Evolutionary conservation across 2,888 invertebrate genomes (phyloP).

Genomic region (Lepidochitona cinerea): DNA sequence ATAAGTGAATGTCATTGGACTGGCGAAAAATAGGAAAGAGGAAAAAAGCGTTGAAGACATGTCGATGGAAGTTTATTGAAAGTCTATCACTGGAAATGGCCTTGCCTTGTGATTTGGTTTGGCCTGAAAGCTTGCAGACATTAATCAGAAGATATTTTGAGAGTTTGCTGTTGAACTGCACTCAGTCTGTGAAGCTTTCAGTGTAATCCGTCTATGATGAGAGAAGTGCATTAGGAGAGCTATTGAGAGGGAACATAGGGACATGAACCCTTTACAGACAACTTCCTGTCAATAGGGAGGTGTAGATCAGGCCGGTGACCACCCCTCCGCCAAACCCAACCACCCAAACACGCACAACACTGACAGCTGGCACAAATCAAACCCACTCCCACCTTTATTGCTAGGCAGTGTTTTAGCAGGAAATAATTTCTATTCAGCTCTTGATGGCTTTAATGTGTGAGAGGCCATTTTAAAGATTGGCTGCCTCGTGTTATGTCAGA

Average conservation of each 20-base stretch:
- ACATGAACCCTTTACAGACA: background rate
- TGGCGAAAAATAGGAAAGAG: background rate
- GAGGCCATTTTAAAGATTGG: constrained; percentile 6
- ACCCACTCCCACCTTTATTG: background rate
- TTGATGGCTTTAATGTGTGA: constrained; percentile 4
- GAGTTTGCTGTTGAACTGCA: background rate
- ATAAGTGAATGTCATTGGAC: background rate
- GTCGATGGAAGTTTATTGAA: constrained; percentile 3
- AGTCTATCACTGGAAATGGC: background rate
- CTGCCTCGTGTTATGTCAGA: constrained; percentile 6
- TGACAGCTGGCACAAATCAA: constrained; percentile 7
- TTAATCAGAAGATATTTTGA: constrained; percentile 2
- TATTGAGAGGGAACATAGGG: background rate
- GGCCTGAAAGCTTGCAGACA: background rate
- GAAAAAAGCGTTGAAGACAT: background rate
- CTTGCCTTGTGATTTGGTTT: background rate
- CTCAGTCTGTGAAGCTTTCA: background rate
- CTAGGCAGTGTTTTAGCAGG: constrained; percentile 3
- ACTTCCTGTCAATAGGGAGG: background rate
- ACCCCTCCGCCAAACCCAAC: background rate
- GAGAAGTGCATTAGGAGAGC: constrained; percentile 9
- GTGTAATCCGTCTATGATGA: constrained; percentile 7
- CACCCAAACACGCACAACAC: background rate
- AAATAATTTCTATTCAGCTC: constrained; percentile 6
- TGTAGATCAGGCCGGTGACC: background rate